phyloP scores from a whole-genome alignment of 2,888 invertebrate species.

The Imbricaverruca yamaguchii region DNA sequence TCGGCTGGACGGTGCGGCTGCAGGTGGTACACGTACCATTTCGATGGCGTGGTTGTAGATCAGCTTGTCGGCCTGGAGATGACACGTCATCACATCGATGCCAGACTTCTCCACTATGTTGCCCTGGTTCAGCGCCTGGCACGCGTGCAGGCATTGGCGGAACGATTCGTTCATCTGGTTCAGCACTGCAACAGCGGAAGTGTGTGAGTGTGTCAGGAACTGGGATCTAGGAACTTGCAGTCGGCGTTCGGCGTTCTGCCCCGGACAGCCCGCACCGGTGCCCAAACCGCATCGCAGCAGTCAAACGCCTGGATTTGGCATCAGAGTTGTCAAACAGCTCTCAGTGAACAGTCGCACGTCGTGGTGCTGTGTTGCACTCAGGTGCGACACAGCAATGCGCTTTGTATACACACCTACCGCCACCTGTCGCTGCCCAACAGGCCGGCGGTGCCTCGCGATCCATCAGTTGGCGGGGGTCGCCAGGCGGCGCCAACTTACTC shows the following conservation, averaged over 20 bases:
- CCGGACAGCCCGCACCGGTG: background rate
- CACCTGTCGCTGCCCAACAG: too few species aligned
- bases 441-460: too few species aligned
- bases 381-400: too few species aligned
- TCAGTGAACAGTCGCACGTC: too few species aligned
- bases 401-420: too few species aligned
- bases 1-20: too few species aligned
- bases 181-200: background rate
- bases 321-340: too few species aligned
- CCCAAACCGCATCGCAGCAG: background rate
- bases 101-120: constrained; percentile 32
- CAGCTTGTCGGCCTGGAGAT: constrained; percentile 57
- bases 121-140: constrained; percentile 71
- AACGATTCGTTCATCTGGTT: constrained; percentile 84
- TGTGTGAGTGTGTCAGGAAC: background rate
- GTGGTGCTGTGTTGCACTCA: too few species aligned
- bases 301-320: background rate
- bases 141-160: constrained; percentile 75
- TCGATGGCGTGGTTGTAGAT: constrained; percentile 96
- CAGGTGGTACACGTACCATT: constrained; percentile 57
- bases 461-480: too few species aligned
- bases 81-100: constrained; percentile 36
- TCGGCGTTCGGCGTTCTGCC: too few species aligned
- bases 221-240: background rate
- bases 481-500: too few species aligned